phyloP scores from a whole-genome alignment of 2,797 vertebrate genomes.

The Pteropus rufus region DNA sequence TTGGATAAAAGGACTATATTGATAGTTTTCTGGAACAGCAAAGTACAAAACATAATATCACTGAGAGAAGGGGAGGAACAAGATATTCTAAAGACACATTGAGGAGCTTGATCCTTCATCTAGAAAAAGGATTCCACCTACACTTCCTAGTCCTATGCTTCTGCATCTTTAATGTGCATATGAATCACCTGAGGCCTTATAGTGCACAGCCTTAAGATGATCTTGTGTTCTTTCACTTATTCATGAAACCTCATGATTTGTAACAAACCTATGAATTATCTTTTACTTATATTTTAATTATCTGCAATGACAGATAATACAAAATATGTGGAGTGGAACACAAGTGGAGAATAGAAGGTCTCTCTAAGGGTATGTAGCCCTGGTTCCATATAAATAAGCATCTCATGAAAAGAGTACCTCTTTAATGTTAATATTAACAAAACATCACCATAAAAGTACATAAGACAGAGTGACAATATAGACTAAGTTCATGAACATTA shows the following conservation, averaged over 20 bases:
- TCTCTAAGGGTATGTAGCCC: background rate
- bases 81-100: background rate
- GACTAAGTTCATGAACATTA: background rate
- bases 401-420: background rate
- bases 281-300: background rate
- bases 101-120: background rate
- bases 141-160: background rate
- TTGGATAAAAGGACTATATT: background rate
- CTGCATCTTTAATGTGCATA: background rate
- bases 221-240: background rate
- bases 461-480: background rate
- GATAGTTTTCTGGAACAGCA: background rate
- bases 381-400: background rate
- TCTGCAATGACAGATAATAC: background rate
- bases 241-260: background rate
- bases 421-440: background rate
- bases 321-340: too few species aligned
- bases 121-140: background rate
- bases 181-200: background rate
- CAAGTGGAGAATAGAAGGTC: background rate
- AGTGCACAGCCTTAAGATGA: background rate
- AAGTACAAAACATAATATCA: background rate
- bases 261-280: background rate
- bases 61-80: background rate
- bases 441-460: background rate